Conservation (phyloP, 2,888 invertebrate species). For the Drosophila ezoana region DNA sequence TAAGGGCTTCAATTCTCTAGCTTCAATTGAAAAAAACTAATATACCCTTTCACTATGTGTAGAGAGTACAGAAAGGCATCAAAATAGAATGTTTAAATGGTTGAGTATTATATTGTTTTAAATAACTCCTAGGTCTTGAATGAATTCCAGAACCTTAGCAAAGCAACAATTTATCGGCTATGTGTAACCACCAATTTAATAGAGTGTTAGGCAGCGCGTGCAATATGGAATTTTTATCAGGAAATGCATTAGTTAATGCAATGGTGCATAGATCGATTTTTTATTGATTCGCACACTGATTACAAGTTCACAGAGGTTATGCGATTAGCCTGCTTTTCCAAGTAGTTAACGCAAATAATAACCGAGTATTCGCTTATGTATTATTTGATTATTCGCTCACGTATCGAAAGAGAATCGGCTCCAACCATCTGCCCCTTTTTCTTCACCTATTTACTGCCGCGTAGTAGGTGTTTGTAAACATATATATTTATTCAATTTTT, state of each 20-base stretch:
- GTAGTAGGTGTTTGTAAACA: constrained; percentile 13
- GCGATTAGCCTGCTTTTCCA: constrained; percentile 59
- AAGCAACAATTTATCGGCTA: background rate
- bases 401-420: constrained; percentile 7
- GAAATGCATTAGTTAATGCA: constrained; percentile 53
- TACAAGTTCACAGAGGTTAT: constrained; percentile 64
- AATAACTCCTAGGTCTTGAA: background rate
- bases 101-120: no score
- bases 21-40: no score
- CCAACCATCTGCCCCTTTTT: background rate
- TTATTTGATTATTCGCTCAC: constrained; percentile 9
- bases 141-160: background rate
- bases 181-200: constrained; percentile 9
- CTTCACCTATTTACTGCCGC: constrained; percentile 5
- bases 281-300: constrained; percentile 54
- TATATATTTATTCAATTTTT: constrained; percentile 14
- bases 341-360: constrained; percentile 44
- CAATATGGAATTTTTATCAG: constrained; percentile 33
- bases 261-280: constrained; percentile 18
- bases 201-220: background rate
- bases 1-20: no score
- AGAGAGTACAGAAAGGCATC: no score
- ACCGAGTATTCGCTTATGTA: constrained; percentile 6
- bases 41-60: no score
- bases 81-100: no score